phyloP scores from a whole-genome alignment of 2,888 invertebrate genomes.

The Acronicta alni region DNA sequence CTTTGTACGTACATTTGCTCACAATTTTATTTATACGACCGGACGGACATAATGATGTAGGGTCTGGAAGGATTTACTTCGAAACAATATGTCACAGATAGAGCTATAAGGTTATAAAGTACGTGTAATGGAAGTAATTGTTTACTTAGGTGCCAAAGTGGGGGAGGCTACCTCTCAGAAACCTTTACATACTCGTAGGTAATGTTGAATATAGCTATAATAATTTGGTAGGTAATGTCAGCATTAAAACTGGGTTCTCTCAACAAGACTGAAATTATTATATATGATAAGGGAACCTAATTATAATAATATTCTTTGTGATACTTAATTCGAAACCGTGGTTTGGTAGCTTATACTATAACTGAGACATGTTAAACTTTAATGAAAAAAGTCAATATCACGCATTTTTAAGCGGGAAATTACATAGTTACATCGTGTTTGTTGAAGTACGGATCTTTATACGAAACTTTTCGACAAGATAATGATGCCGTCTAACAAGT shows the following conservation, averaged over 20 bases:
- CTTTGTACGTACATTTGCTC: slow-evolving; percentile 42
- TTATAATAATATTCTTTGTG: too few species aligned
- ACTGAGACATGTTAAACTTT: not conserved
- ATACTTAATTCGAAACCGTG: too few species aligned
- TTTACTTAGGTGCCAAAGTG: slow-evolving; percentile 23
- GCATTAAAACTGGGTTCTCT: slow-evolving; percentile 1
- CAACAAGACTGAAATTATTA: slow-evolving; percentile 5
- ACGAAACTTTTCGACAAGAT: slow-evolving; percentile 23
- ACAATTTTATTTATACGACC: slow-evolving; percentile 34
- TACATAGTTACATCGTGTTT: slow-evolving; percentile 12
- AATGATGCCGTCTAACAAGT: slow-evolving; percentile 19
- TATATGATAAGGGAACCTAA: not conserved
- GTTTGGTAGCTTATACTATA: too few species aligned
- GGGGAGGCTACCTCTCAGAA: slow-evolving; percentile 10
- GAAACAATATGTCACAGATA: slow-evolving; percentile 35
- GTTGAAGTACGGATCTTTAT: slow-evolving; percentile 12
- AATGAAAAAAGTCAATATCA: slow-evolving; percentile 30
- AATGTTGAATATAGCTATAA: slow-evolving; percentile 8
- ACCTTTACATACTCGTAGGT: slow-evolving; percentile 13
- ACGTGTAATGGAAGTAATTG: slow-evolving; percentile 21
- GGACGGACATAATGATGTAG: slow-evolving; percentile 37
- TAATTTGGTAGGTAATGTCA: slow-evolving; percentile 6
- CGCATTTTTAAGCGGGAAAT: slow-evolving; percentile 11
- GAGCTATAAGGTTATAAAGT: slow-evolving; percentile 30
- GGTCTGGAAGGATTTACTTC: slow-evolving; percentile 25